These are phyloP conservation scores for Patiria miniata DNA, from an alignment of 35 echinoderm and acorn worm species.

Conservation along the genomic window DNA sequence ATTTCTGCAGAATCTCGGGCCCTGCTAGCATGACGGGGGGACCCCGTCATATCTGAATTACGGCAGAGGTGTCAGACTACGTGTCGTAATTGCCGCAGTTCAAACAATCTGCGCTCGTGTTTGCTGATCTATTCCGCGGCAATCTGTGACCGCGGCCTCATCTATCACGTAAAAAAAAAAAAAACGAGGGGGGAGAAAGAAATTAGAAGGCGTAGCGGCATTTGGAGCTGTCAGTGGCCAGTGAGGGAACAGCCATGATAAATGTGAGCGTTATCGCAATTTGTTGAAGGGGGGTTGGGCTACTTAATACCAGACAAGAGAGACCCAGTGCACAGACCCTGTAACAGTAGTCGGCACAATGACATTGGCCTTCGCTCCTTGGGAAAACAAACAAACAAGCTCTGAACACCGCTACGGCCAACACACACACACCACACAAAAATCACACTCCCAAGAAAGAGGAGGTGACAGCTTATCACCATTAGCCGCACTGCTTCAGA, in stretches of 20 bases:
- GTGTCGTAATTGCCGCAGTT: slow-evolving; percentile 28
- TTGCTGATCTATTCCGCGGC: slow-evolving; percentile 1
- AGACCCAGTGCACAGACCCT: background rate
- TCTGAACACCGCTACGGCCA: too few species aligned
- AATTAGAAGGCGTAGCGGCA: background rate
- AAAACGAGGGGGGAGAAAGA: background rate
- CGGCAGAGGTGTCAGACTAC: slow-evolving; percentile 22
- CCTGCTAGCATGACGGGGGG: background rate
- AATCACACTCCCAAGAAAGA: background rate
- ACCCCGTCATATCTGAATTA: slow-evolving; percentile 17
- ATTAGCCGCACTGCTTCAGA: background rate
- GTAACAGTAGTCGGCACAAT: slow-evolving; percentile 3
- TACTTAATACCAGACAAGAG: slow-evolving; percentile 12
- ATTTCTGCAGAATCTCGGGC: too few species aligned
- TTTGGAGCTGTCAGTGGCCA: background rate
- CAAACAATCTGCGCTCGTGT: slow-evolving; percentile 30
- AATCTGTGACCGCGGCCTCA: background rate
- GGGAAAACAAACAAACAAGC: slow-evolving; percentile 31
- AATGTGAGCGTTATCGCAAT: slow-evolving; percentile 31
- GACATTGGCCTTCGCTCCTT: slow-evolving; percentile 27
- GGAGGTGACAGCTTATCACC: background rate
- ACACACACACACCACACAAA: background rate
- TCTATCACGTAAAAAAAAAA: background rate
- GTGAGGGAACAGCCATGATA: slow-evolving; percentile 21
- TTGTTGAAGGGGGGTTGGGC: slow-evolving; percentile 27